Conservation (phyloP, 1,140 invertebrate species). For the Drosophila rufa region DNA sequence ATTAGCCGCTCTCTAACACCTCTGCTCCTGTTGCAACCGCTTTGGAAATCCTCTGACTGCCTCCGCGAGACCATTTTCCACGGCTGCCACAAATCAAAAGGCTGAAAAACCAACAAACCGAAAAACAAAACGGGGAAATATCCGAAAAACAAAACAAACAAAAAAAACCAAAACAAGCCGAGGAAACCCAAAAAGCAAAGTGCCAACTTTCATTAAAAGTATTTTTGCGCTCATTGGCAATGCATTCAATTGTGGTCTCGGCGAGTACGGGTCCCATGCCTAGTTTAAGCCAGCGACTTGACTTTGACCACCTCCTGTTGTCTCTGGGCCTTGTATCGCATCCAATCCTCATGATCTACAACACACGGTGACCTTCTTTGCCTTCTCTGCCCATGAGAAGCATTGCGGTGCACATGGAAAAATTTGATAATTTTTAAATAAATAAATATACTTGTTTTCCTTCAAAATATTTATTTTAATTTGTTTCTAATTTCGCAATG, state of each 20-base stretch:
- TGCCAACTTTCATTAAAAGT: conserved; percentile 83
- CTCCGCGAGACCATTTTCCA: conserved; percentile 58
- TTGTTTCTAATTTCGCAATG: no score
- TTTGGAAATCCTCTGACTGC: conserved; percentile 16
- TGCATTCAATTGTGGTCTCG: conserved; percentile 75
- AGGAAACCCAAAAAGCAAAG: conserved; percentile 68
- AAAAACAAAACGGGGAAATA: conserved; percentile 19
- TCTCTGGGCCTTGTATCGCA: conserved; percentile 56
- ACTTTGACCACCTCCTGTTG: conserved; percentile 57
- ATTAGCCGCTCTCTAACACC: conserved; percentile 43
- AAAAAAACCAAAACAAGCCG: conserved; percentile 48
- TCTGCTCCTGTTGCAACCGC: conserved; percentile 16
- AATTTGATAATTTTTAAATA: no score
- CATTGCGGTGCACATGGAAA: not conserved
- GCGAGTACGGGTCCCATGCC: conserved; percentile 48
- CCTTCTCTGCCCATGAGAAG: conserved; percentile 42
- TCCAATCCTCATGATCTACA: conserved; percentile 81
- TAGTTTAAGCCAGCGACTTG: conserved; percentile 35
- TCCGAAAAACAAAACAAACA: conserved; percentile 30
- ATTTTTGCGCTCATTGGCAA: conserved; percentile 78
- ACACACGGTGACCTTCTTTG: conserved; percentile 76
- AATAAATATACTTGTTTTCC: not conserved
- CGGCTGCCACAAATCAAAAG: conserved; percentile 76
- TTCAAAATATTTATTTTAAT: not conserved
- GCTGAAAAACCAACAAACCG: conserved; percentile 19